Conservation (phyloP, 2,888 invertebrate genomes). For the Marronus borbonicus region DNA sequence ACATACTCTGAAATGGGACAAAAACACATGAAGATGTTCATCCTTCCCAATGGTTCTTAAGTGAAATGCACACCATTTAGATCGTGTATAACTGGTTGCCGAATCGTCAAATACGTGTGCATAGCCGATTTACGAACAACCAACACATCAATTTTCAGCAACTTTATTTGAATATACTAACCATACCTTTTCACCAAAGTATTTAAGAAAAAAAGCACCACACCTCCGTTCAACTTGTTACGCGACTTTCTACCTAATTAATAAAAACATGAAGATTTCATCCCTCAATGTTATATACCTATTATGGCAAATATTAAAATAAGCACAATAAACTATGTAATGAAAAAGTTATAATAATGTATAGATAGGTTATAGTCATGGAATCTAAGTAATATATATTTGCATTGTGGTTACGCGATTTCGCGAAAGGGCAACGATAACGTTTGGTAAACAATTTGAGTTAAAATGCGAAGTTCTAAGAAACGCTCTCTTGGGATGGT, state of each 20-base stretch:
- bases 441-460: constrained; percentile 15
- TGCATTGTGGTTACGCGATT: constrained; percentile 40
- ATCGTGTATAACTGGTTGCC: constrained; percentile 24
- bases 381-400: constrained; percentile 49
- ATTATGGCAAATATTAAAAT: constrained; percentile 67
- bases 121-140: not conserved
- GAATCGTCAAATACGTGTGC: not conserved
- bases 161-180: constrained; percentile 27
- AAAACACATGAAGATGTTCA: too few relatives aligned
- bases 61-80: not conserved
- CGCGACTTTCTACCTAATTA: constrained; percentile 60
- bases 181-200: constrained; percentile 9
- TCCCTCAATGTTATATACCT: constrained; percentile 65
- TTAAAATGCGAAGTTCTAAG: not conserved
- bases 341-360: constrained; percentile 61
- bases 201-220: constrained; percentile 37
- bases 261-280: constrained; percentile 59
- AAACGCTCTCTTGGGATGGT: not conserved
- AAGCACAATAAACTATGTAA: constrained; percentile 67
- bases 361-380: constrained; percentile 60
- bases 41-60: too few relatives aligned
- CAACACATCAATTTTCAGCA: constrained; percentile 24
- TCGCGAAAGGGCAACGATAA: constrained; percentile 13
- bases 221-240: constrained; percentile 58
- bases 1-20: too few relatives aligned